Base-by-base conservation (phyloP, 2,113 vertebrate species). In the Sebastes schlegelii region DNA sequence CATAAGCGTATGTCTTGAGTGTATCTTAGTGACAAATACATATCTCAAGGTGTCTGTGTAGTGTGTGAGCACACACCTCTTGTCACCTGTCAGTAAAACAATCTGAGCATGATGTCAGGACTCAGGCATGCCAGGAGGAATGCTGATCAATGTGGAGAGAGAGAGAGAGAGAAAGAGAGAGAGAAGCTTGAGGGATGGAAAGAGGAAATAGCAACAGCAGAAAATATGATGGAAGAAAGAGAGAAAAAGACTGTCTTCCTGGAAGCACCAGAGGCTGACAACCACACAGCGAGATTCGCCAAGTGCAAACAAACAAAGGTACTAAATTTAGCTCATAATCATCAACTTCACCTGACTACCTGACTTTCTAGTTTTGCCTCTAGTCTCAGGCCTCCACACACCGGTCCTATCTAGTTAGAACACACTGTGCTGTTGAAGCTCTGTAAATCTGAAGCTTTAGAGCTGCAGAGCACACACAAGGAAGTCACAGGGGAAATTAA, bases 301-400 rank as follows among this genome's bases (percentile, higher is more conserved):
- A 13, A 60, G 12, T 23, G 23, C 1, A 60, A 80, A 76, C 51
- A 58, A 65, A 67, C 43, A 70, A 17, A 3, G 0, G 3, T 1
- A 34, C 68, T 69, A 78, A 63, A 68, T 82, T 68, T 78, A 74
- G 84, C 61, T 71, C 52, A 10, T 57, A 45, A 60, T 65, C 17
- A 16, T 51, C 19, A 62, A 26, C 61, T 69, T 76, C 54, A 83
- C 72, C 21, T 64, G 62, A 75, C 52, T n/a, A 51, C 49, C 49
- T n/a, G 51, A 77, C 54, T 14, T n/a, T 62, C 42, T 65, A 23
- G 63, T 81, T 63, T 72, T 55, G 23, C 68, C 68, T 48, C 40
- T 26, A 76, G 17, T 40, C 49, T 65, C 16, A 54, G 69, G 16
- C 10, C n/a, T 40, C 23, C 49, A 3, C 9, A 62, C 11, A 26